Evolutionary conservation across 2,888 invertebrate genomes (phyloP).

Genomic region (Amblyjoppa proteus): DNA sequence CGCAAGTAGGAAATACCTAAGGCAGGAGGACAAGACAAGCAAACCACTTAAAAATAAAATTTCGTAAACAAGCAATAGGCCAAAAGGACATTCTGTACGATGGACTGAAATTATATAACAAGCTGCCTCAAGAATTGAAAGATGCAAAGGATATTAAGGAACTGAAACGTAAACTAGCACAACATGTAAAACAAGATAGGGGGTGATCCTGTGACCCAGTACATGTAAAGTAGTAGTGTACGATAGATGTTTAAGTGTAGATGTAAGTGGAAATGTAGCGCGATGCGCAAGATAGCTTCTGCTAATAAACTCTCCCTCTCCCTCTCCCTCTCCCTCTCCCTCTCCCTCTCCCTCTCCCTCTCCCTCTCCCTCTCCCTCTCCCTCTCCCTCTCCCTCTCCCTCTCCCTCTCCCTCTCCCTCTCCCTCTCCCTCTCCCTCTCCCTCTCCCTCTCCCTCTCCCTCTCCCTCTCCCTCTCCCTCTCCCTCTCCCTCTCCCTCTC

Average conservation of each 20-base stretch:
- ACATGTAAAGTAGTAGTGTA: neutral
- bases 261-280: neutral
- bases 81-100: neutral
- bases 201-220: neutral
- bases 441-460: too few species aligned
- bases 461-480: too few species aligned
- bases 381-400: too few species aligned
- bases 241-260: neutral
- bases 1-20: neutral
- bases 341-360: neutral
- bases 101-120: neutral
- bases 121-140: neutral
- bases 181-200: neutral
- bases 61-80: neutral
- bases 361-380: too few species aligned
- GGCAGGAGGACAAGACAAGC: constrained; percentile 8
- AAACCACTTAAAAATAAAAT: neutral
- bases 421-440: too few species aligned
- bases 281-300: neutral
- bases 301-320: neutral
- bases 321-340: neutral
- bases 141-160: neutral
- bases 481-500: too few species aligned
- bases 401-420: too few species aligned
- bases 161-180: neutral